Percentiles rank a stretch among this genome's conserved stretches.
Conservation (phyloP, 2,113 vertebrate species). For the Gambusia affinis region DNA sequence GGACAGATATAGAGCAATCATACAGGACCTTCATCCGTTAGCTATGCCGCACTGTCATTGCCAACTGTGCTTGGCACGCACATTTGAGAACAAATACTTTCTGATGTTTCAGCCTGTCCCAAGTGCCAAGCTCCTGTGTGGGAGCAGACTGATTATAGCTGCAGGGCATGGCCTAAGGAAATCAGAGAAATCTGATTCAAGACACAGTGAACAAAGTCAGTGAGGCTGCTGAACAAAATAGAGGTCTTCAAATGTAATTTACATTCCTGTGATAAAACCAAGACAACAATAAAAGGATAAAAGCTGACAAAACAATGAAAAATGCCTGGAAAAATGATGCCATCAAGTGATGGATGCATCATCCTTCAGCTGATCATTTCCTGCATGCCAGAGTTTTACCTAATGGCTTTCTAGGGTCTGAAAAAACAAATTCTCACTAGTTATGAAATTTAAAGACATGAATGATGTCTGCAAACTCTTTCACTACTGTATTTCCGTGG, state of each 20-base stretch:
- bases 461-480: background rate
- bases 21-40: slow-evolving; percentile 42
- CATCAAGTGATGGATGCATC: background rate
- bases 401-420: background rate
- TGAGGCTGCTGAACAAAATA: background rate
- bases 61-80: slow-evolving; percentile 32
- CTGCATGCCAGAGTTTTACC: background rate
- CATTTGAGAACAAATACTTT: slow-evolving; percentile 41
- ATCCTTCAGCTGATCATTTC: background rate
- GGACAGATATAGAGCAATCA: slow-evolving; percentile 23
- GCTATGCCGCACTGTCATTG: slow-evolving; percentile 44
- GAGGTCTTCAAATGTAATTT: background rate
- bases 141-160: slow-evolving; percentile 13
- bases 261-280: background rate
- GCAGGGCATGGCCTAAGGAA: slow-evolving; percentile 37
- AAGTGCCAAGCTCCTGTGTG: slow-evolving; percentile 27
- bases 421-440: background rate
- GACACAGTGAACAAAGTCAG: slow-evolving; percentile 9
- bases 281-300: background rate
- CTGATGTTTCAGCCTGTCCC: slow-evolving; percentile 52
- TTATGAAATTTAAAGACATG: background rate
- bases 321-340: background rate
- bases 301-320: background rate
- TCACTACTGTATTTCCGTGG: background rate
- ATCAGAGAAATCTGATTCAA: slow-evolving; percentile 5